Percentiles rank a stretch among this genome's conserved stretches.
Conservation (phyloP, 1,140 invertebrate genomes). For the Heliothis subflexa region DNA sequence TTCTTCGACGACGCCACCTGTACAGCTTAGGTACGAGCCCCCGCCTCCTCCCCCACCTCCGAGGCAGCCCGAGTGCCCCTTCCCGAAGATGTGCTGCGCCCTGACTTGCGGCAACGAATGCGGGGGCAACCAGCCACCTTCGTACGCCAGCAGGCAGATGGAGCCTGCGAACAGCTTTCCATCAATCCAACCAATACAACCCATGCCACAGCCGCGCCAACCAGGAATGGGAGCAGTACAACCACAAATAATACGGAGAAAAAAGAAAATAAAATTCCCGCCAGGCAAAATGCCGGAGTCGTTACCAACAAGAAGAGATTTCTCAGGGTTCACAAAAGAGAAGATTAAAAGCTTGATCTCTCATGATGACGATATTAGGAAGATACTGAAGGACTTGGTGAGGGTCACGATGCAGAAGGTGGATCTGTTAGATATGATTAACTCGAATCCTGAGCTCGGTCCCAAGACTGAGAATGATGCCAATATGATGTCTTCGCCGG, state of each 20-base stretch:
- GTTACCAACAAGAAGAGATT: constrained; percentile 62
- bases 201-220: constrained; percentile 38
- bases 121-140: constrained; percentile 51
- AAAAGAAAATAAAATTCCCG: constrained; percentile 52
- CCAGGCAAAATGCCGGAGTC: constrained; percentile 47
- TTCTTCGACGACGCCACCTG: not conserved
- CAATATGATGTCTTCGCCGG: not conserved
- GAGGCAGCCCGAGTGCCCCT: constrained; percentile 53
- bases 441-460: constrained; percentile 48
- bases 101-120: constrained; percentile 74
- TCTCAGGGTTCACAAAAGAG: constrained; percentile 66
- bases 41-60: constrained; percentile 5
- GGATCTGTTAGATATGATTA: constrained; percentile 69
- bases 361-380: constrained; percentile 77
- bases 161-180: constrained; percentile 35
- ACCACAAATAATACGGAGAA: constrained; percentile 42
- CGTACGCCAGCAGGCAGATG: constrained; percentile 41
- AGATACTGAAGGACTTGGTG: constrained; percentile 78
- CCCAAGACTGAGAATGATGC: not conserved
- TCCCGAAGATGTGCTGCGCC: constrained; percentile 63
- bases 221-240: constrained; percentile 5
- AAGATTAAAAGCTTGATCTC: constrained; percentile 75
- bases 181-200: constrained; percentile 20
- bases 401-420: constrained; percentile 80
- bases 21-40: not conserved